Conservation (phyloP, 2,888 invertebrate genomes). For the Metellina segmentata region DNA sequence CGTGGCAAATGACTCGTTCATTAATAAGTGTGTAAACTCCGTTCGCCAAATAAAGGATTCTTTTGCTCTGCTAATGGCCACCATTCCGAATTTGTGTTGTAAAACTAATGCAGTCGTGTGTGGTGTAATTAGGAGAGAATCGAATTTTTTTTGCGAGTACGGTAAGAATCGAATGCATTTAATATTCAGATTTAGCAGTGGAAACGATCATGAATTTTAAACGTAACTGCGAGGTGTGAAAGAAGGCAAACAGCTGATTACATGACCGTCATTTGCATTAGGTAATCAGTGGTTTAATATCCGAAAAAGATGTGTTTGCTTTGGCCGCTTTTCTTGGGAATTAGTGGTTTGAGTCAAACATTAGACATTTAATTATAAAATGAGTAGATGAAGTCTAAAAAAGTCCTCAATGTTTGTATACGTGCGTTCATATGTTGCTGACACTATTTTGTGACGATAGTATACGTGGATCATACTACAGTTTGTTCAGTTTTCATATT, state of each 20-base stretch:
- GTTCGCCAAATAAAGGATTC: conserved; percentile 33
- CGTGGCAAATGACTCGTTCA: conserved; percentile 24
- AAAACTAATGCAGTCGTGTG: not conserved
- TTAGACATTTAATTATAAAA: too few relatives aligned
- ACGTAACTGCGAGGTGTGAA: not conserved
- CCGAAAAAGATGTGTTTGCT: not conserved
- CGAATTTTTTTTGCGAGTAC: not conserved
- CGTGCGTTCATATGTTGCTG: too few relatives aligned
- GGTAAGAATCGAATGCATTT: not conserved
- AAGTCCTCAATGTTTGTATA: too few relatives aligned
- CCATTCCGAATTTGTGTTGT: conserved; percentile 14
- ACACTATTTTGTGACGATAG: too few relatives aligned
- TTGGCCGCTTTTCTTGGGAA: not conserved
- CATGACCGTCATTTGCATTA: not conserved
- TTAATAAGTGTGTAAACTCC: conserved; percentile 37
- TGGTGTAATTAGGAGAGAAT: not conserved
- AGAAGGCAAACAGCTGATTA: not conserved
- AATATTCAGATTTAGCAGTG: not conserved
- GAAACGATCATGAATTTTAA: not conserved
- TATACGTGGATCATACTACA: too few relatives aligned
- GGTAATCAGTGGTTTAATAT: not conserved
- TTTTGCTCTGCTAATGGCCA: not conserved
- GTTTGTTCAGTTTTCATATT: too few relatives aligned
- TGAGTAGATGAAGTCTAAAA: too few relatives aligned
- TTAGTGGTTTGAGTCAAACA: not conserved